Base-by-base conservation (phyloP, 2,113 vertebrate species). In the Psophia crepitans region DNA sequence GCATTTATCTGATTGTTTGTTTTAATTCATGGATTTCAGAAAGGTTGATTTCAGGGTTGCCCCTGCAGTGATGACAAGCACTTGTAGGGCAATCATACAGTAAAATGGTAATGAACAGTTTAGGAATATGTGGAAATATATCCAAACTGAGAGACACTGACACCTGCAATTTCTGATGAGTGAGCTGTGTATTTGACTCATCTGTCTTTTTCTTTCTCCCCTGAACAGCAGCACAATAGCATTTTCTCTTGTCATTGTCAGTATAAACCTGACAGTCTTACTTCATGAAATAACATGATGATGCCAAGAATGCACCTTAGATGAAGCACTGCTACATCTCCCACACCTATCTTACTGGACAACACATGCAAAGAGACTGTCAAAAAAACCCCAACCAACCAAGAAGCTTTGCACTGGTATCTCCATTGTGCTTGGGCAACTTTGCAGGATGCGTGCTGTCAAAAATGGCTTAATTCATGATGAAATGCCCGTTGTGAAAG, bases 1-100 rank as follows among this genome's bases (percentile, higher is more conserved):
- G 24, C 54, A 58, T 89, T 78, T 74, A 94, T 85, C n/a, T 92
- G 81, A 78, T 97, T 89, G 35, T 83, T 90, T 82, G 58, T 74
- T 93, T 87, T 94, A 91, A 95, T 87, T 69, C 28, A 41, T 44
- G 54, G n/a, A 53, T 95, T 92, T 75, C 37, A 41, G 37, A 84
- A 83, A 77, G 57, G 32, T 60, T 85, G 66, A 93, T 84, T 92
- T 96, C 37, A 87, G 77, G 26, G 35, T 60, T 93, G 16, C 35
- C 54, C 48, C 41, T 83, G 30, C 51, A 83, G 44, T 43, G 27
- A 63, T 76, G 71, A 70, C 80, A 92, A 84, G 76, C 26, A 76
- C 68, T 89, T 89, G 48, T 32, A 71, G 37, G 51, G 24, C 57
- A 95, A 89, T 84, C 78, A 77, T 41, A 75, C 41, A 58, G 46